phyloP scores from a whole-genome alignment of 2,888 invertebrate genomes.

The Phyllotreta striolata region DNA sequence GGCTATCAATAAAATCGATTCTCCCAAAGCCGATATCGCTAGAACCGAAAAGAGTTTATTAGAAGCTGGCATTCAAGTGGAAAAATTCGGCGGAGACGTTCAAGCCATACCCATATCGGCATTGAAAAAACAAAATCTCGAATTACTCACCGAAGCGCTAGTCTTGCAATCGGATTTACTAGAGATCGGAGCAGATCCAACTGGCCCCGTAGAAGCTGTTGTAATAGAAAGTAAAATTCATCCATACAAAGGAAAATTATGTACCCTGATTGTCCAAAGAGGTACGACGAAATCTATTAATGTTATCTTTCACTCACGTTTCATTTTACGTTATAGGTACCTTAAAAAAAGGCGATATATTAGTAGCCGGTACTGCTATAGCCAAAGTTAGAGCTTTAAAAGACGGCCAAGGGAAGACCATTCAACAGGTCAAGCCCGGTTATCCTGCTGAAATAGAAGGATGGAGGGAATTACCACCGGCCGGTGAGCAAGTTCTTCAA shows the following conservation, averaged over 20 bases:
- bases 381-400: slow-evolving; percentile 84
- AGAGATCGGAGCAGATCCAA: slow-evolving; percentile 84
- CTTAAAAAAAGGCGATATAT: slow-evolving; percentile 75
- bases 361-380: slow-evolving; percentile 86
- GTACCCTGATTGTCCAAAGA: slow-evolving; percentile 83
- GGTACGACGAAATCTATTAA: slow-evolving; percentile 45
- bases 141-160: slow-evolving; percentile 83
- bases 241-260: slow-evolving; percentile 76
- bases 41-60: slow-evolving; percentile 78
- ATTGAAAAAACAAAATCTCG: slow-evolving; percentile 79
- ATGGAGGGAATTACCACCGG: slow-evolving; percentile 88
- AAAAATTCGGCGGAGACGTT: slow-evolving; percentile 90
- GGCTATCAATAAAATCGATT: slow-evolving; percentile 98
- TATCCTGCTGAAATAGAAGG: slow-evolving; percentile 88
- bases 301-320: too few relatives aligned
- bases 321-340: slow-evolving; percentile 67
- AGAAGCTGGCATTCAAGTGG: slow-evolving; percentile 81
- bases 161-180: slow-evolving; percentile 85
- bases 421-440: slow-evolving; percentile 78
- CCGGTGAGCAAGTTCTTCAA: slow-evolving; percentile 79
- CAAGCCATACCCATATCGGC: slow-evolving; percentile 94
- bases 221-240: slow-evolving; percentile 87
- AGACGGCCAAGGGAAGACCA: slow-evolving; percentile 74
- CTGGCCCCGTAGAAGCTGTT: slow-evolving; percentile 86
- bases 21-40: slow-evolving; percentile 88